These are phyloP conservation scores for Andricus grossulariae DNA, from an alignment of 1,140 invertebrate species.

Conservation along the genomic window DNA sequence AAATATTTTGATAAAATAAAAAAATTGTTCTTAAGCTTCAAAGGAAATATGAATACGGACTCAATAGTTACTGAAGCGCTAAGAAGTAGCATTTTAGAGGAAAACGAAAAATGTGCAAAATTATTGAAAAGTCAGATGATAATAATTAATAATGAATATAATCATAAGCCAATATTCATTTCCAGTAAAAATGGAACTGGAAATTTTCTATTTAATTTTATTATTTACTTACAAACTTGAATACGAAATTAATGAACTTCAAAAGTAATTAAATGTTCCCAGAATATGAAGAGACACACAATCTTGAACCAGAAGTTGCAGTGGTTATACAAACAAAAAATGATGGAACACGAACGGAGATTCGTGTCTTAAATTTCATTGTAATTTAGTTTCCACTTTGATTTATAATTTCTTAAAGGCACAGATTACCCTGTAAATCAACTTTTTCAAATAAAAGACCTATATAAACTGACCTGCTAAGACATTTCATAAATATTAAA, in stretches of 20 bases:
- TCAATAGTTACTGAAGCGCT: neutral
- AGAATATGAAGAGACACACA: conserved; percentile 42
- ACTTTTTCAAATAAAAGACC: neutral
- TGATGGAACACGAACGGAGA: conserved; percentile 24
- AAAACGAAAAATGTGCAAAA: conserved; percentile 42
- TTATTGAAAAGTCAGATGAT: conserved; percentile 44
- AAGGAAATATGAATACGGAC: neutral
- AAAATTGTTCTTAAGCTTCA: neutral
- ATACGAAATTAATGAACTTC: neutral
- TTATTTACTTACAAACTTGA: neutral
- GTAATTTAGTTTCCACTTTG: conserved; percentile 39
- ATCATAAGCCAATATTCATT: too few species aligned
- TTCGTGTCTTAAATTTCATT: conserved; percentile 47
- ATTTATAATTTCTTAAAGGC: too few species aligned
- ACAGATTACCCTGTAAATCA: neutral
- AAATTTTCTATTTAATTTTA: neutral
- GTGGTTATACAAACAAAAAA: conserved; percentile 45
- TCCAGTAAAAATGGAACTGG: too few species aligned
- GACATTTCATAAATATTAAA: neutral
- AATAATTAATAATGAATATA: neutral
- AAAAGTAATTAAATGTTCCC: neutral
- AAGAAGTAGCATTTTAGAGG: conserved; percentile 30
- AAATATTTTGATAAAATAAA: neutral
- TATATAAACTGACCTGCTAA: neutral
- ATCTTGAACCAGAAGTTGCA: conserved; percentile 35